phyloP scores from a whole-genome alignment of 2,888 invertebrate genomes.

The Yponomeuta malinellus region DNA sequence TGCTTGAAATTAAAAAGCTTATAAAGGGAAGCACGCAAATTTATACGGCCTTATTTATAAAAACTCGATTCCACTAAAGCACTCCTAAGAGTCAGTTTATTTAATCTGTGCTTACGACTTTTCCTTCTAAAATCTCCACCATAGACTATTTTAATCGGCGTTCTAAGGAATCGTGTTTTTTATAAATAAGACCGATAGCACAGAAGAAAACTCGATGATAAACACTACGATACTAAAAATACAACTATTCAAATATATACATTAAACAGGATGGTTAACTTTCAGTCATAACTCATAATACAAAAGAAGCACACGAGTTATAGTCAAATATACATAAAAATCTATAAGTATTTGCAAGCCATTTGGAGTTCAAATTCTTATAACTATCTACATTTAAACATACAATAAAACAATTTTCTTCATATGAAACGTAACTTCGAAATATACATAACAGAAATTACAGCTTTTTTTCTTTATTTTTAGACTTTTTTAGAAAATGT shows the following conservation, averaged over 20 bases:
- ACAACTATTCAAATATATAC: not conserved
- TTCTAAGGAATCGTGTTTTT: too few species aligned
- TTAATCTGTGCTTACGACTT: too few species aligned
- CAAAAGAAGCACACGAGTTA: not conserved
- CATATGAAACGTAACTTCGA: conserved; percentile 28
- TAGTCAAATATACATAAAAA: conserved; percentile 44
- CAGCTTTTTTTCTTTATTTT: too few species aligned
- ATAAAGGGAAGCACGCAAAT: too few species aligned
- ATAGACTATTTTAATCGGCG: too few species aligned
- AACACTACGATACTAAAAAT: not conserved
- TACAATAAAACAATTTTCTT: conserved; percentile 11
- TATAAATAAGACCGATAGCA: too few species aligned
- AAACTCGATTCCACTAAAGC: too few species aligned
- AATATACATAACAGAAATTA: conserved; percentile 35
- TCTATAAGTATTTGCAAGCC: conserved; percentile 43
- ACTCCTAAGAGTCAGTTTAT: too few species aligned
- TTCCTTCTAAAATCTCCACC: too few species aligned
- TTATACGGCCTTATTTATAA: too few species aligned
- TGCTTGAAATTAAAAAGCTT: too few species aligned
- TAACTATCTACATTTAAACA: not conserved
- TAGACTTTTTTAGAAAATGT: too few species aligned
- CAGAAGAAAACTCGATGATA: not conserved
- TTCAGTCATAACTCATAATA: not conserved
- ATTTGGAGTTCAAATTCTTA: conserved; percentile 24
- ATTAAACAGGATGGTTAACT: not conserved